Evolutionary conservation across 1,140 invertebrate genomes (phyloP), one percentile per base, ranked within the genome.

Genomic region (Bombus picipes): DNA sequence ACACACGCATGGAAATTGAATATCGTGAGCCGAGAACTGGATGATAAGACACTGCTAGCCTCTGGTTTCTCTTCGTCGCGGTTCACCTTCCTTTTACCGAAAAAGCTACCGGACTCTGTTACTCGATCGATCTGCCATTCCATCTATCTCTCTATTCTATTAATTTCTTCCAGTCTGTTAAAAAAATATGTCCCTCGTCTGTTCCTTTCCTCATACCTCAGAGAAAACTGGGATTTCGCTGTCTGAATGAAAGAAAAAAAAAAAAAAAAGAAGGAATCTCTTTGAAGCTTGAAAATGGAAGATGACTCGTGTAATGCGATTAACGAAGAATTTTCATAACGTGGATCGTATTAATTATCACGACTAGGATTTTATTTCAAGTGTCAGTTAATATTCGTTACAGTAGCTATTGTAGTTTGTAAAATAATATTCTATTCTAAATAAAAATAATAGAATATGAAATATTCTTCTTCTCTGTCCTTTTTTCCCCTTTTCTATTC

Each of bases 401-500:
- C 4, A 62, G 22, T 0, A 53, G 5, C 18, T 53, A 2, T 22
- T 34, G 34, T 34, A 34, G 34, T 34, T n/a, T n/a, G n/a, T n/a
- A n/a, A n/a, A n/a, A n/a, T n/a, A n/a, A n/a, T n/a, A n/a, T n/a
- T n/a, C n/a, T n/a, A n/a, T n/a, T n/a, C n/a, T n/a, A n/a, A n/a
- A n/a, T n/a, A n/a, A n/a, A n/a, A n/a, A n/a, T n/a, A n/a, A n/a
- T n/a, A n/a, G n/a, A n/a, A n/a, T n/a, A n/a, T n/a, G 28, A 62
- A 62, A n/a, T n/a, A n/a, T 62, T n/a, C 47, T 18, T 47, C 15
- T 18, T 0, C 15, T 5, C 15, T 18, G 47, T 47, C 1, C 15
- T 18, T 47, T 18, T 18, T 0, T 0, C 0, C 15, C 6, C 1
- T 47, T 18, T 18, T 18, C 47, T 22, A 22, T 22, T 53, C 18